Conservation (phyloP, 1,140 invertebrate species). For the Bilobella aurantiaca region DNA sequence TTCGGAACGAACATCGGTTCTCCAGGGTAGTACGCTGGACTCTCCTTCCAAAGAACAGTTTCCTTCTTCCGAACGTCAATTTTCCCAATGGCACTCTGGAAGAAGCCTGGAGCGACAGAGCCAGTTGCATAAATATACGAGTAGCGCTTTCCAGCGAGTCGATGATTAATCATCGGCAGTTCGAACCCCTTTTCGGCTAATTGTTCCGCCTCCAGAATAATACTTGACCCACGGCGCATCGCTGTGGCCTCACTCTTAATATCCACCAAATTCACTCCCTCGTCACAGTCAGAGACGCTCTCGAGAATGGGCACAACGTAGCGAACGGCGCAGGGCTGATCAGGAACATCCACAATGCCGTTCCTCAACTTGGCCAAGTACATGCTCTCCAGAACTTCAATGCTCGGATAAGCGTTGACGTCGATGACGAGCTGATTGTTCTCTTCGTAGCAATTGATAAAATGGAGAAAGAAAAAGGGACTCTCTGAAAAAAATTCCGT, state of each 20-base stretch:
- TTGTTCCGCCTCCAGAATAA: constrained; percentile 30
- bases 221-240: constrained; percentile 29
- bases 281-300: constrained; percentile 17
- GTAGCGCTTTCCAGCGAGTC: constrained; percentile 39
- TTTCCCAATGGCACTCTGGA: constrained; percentile 37
- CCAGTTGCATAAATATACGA: constrained; percentile 40
- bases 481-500: constrained; percentile 39
- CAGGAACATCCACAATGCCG: constrained; percentile 25
- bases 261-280: constrained; percentile 11
- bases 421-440: constrained; percentile 42
- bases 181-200: constrained; percentile 35
- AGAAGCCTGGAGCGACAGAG: constrained; percentile 8
- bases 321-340: constrained; percentile 33
- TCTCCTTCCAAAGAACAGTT: constrained; percentile 36
- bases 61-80: constrained; percentile 38
- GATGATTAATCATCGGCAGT: constrained; percentile 40
- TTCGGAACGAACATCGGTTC: constrained; percentile 38
- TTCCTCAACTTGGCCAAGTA: constrained; percentile 37
- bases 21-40: constrained; percentile 31
- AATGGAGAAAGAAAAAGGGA: constrained; percentile 47
- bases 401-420: constrained; percentile 22
- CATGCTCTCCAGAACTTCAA: constrained; percentile 37
- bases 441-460: constrained; percentile 48
- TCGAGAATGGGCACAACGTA: constrained; percentile 37
- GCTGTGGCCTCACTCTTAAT: constrained; percentile 32